Conservation (phyloP, 1,140 invertebrate genomes). For the Phthorimaea operculella region DNA sequence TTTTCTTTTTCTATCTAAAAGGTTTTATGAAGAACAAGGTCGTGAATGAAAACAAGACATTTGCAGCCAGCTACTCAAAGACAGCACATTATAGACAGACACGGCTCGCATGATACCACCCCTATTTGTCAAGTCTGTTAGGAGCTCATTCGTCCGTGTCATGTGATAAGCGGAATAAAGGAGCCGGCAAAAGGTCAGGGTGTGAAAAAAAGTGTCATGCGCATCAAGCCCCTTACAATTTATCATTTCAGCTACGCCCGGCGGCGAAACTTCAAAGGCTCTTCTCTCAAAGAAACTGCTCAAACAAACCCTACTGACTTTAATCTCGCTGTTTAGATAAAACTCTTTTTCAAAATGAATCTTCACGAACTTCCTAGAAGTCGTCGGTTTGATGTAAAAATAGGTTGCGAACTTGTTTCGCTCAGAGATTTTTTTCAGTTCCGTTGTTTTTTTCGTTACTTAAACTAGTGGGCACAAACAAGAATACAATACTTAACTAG, state of each 20-base stretch:
- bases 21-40: too few relatives aligned
- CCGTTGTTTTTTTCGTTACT: too few relatives aligned
- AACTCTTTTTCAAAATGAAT: constrained; percentile 23
- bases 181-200: constrained; percentile 22
- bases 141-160: constrained; percentile 35
- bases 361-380: background rate
- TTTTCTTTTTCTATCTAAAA: too few relatives aligned
- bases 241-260: constrained; percentile 25
- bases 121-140: constrained; percentile 36
- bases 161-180: constrained; percentile 37
- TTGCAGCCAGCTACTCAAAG: too few relatives aligned
- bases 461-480: too few relatives aligned
- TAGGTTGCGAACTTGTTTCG: too few relatives aligned
- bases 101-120: background rate
- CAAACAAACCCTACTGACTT: constrained; percentile 31
- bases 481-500: too few relatives aligned
- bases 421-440: too few relatives aligned
- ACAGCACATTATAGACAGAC: background rate
- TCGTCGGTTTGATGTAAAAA: background rate
- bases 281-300: constrained; percentile 21
- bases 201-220: constrained; percentile 31
- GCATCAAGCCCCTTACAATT: constrained; percentile 34
- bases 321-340: constrained; percentile 40
- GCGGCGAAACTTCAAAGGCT: constrained; percentile 28
- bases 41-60: too few relatives aligned